A percentile compares a stretch with the other conserved stretches of the same genome.
These are phyloP conservation scores for Scolanthus callimorphus DNA, from an alignment of 92 coral and sea anemone genomes.

Conservation along the genomic window DNA sequence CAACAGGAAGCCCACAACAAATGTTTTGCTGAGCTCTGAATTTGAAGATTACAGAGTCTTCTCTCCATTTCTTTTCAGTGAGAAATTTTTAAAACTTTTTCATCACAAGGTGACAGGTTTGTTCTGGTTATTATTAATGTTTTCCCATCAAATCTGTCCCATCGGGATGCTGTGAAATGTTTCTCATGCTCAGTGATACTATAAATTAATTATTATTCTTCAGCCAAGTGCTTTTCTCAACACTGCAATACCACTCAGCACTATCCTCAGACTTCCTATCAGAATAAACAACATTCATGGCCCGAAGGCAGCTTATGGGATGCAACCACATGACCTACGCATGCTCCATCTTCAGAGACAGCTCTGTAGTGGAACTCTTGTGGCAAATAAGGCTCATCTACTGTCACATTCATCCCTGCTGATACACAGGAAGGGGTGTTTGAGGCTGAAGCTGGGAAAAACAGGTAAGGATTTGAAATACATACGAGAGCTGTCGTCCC, in stretches of 20 bases:
- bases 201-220: conserved; percentile 6
- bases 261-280: conserved; percentile 64
- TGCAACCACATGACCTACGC: conserved; percentile 83
- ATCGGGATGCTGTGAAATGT: no score
- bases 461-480: conserved; percentile 51
- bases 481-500: no score
- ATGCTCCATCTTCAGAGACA: conserved; percentile 82
- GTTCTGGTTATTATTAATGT: no score
- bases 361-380: conserved; percentile 90
- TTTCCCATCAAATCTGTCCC: no score
- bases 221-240: conserved; percentile 55
- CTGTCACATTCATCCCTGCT: conserved; percentile 83
- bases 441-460: conserved; percentile 75
- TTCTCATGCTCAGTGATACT: not conserved
- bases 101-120: no score
- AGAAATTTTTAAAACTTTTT: no score
- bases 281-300: conserved; percentile 58
- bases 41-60: no score
- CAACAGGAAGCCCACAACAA: no score
- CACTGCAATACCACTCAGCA: conserved; percentile 57
- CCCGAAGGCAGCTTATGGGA: conserved; percentile 46
- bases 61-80: no score
- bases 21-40: no score
- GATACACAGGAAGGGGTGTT: conserved; percentile 83
- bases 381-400: conserved; percentile 78